Evolutionary conservation across 2,888 invertebrate genomes (phyloP).

Genomic region (Epinotia brunnichana): DNA sequence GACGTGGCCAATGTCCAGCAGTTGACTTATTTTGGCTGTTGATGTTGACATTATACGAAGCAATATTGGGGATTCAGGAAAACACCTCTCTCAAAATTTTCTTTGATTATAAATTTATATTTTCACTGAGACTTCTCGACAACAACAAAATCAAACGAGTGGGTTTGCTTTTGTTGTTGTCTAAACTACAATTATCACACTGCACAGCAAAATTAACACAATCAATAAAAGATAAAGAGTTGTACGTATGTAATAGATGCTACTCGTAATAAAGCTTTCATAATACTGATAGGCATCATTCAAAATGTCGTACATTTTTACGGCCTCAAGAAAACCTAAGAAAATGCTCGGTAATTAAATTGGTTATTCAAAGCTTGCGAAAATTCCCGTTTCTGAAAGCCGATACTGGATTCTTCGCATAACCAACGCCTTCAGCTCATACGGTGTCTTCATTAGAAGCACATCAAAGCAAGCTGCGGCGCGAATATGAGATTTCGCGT

Average conservation of each 20-base stretch:
- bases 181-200: too few species aligned
- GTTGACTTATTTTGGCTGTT: too few species aligned
- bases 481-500: constrained; percentile 41
- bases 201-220: too few species aligned
- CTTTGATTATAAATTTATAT: too few species aligned
- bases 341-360: constrained; percentile 31
- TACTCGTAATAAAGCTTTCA: background rate
- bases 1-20: too few species aligned
- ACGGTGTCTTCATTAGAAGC: constrained; percentile 40
- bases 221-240: background rate
- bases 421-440: constrained; percentile 26
- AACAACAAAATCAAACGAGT: too few species aligned
- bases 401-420: constrained; percentile 40
- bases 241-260: background rate
- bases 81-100: too few species aligned
- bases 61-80: too few species aligned
- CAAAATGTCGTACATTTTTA: constrained; percentile 21
- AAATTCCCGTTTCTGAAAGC: constrained; percentile 33
- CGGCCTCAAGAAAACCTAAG: constrained; percentile 19
- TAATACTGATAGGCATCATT: background rate
- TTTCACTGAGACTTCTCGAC: too few species aligned
- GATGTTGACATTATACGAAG: too few species aligned
- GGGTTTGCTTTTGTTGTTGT: too few species aligned
- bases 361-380: constrained; percentile 28
- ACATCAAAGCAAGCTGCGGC: constrained; percentile 41